Conservation (phyloP, 2,888 invertebrate genomes). For the Calliscelio sp. region DNA sequence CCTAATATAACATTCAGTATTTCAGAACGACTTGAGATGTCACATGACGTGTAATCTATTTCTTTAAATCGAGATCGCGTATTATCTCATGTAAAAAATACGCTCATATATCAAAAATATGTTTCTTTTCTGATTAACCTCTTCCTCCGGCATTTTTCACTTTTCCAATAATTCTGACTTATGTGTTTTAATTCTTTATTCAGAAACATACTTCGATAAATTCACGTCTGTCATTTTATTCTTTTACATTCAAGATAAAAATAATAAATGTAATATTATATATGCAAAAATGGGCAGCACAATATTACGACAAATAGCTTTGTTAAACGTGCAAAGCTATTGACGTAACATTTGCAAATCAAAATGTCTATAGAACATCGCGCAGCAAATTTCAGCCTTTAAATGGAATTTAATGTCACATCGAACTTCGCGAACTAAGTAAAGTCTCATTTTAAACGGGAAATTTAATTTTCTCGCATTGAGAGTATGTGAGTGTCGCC, state of each 20-base stretch:
- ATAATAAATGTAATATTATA: too few relatives aligned
- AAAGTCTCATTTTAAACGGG: constrained; percentile 47
- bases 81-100: constrained; percentile 20
- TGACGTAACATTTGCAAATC: constrained; percentile 31
- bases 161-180: neutral
- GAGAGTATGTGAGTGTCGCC: constrained; percentile 18
- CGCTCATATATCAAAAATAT: constrained; percentile 10
- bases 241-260: too few relatives aligned
- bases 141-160: neutral
- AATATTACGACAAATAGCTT: constrained; percentile 11
- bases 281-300: too few relatives aligned
- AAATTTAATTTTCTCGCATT: constrained; percentile 38
- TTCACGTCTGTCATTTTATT: too few relatives aligned
- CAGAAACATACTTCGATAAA: too few relatives aligned
- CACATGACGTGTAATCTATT: constrained; percentile 1
- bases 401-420: constrained; percentile 49
- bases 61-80: constrained; percentile 1
- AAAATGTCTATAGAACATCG: constrained; percentile 23
- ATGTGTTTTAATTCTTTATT: too few relatives aligned
- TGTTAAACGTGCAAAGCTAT: constrained; percentile 9
- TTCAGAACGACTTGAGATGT: neutral
- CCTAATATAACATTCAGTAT: neutral
- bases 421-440: constrained; percentile 41
- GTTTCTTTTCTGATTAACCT: constrained; percentile 1
- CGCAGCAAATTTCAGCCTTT: constrained; percentile 16